Evolutionary conservation across 2,113 vertebrate species (phyloP), one percentile per base, ranked within the genome.

Genomic region (Hippolais icterina): DNA sequence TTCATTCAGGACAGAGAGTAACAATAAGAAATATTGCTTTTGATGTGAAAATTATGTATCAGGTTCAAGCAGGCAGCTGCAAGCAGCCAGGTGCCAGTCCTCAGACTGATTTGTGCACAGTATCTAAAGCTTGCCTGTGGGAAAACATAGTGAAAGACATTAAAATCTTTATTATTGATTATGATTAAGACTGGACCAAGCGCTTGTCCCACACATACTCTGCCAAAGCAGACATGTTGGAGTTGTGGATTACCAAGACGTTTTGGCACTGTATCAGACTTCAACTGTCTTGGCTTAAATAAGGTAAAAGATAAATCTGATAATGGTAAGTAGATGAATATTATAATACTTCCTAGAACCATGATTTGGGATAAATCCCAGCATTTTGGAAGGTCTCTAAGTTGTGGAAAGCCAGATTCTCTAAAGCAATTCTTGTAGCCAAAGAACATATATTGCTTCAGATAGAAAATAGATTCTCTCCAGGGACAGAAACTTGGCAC

Each of bases 401-500:
- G 5, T 52, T 65, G 59, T 83, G 21, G 66, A 93, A 85, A 91
- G 54, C 23, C 59, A 94, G 41, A 82, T 83, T 91, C 29, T 83
- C 46, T 96, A 57, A 90, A 53, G 23, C 50, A 76, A 22, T 72
- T 60, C 12, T 89, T 93, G 41, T 72, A 93, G 91, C 91, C 84
- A 96, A 89, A 64, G 31, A 76, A 29, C 23, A 82, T 91, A 57
- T 35, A 87, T 87, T 91, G 33, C 85, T 95, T 95, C 64, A 96
- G 46, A 91, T 57, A 61, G 70, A 93, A 94, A 95, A 86, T 53
- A 87, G 18, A 87, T 77, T 89, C 49, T 60, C 87, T 89, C 78
- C n/a, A 42, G 84, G 70, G 84, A 87, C 65, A 93, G 91, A 95
- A 92, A 89, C n/a, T 95, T 95, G 89, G 77, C 77, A 42, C 12